phyloP scores from a whole-genome alignment of 2,113 vertebrate species.

The Monarcha castaneiventris region DNA sequence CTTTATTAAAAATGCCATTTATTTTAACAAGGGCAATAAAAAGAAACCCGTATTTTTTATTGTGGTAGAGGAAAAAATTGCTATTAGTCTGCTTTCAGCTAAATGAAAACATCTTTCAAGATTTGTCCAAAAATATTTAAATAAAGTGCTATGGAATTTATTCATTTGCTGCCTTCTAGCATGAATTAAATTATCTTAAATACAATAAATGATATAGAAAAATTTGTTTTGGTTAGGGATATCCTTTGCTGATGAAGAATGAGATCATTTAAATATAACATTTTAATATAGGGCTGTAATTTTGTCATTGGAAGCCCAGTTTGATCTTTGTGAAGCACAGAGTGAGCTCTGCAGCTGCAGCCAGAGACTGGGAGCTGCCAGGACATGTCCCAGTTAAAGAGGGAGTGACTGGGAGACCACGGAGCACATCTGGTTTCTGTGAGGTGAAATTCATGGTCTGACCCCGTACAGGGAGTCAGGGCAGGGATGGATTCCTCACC shows the following conservation, averaged over 20 bases:
- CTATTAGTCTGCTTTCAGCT: constrained; percentile 75
- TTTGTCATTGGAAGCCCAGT: constrained; percentile 18
- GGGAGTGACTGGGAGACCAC: not conserved
- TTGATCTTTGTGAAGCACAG: not conserved
- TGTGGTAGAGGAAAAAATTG: constrained; percentile 55
- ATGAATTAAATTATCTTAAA: constrained; percentile 63
- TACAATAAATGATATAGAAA: constrained; percentile 50
- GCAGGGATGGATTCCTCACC: not conserved
- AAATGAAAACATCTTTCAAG: constrained; percentile 74
- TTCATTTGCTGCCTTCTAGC: constrained; percentile 53
- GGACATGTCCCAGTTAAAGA: not conserved
- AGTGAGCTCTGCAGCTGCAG: not conserved
- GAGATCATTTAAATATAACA: constrained; percentile 42
- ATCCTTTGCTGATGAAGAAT: constrained; percentile 52
- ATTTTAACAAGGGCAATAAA: constrained; percentile 76
- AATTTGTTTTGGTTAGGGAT: constrained; percentile 57
- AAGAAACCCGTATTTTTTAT: constrained; percentile 53
- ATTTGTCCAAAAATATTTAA: constrained; percentile 77
- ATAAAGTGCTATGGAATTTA: constrained; percentile 71
- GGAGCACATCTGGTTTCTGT: not conserved
- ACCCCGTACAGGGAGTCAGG: fast-evolving
- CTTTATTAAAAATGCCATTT: constrained; percentile 80
- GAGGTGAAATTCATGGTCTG: not conserved
- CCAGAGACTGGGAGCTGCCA: not conserved
- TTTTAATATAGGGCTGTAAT: constrained; percentile 52